These are phyloP conservation scores for Urechis unicinctus DNA, from an alignment of 2,888 invertebrate species.

Conservation along the genomic window DNA sequence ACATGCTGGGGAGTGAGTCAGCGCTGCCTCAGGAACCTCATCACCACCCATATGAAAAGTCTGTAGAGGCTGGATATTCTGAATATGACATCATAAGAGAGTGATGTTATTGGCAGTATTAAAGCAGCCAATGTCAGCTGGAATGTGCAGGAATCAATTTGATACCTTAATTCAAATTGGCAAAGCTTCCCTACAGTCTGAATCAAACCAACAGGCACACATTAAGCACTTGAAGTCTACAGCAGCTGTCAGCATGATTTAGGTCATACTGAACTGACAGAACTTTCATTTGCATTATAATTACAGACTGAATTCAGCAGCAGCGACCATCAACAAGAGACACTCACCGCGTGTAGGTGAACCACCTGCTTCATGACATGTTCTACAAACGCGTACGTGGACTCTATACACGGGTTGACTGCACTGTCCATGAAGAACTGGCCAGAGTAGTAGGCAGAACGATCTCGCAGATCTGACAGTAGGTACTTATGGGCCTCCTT, in stretches of 20 bases:
- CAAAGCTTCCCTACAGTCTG: background rate
- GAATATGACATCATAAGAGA: too few relatives aligned
- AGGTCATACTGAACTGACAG: too few relatives aligned
- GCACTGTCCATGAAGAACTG: constrained; percentile 40
- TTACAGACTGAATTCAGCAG: too few relatives aligned
- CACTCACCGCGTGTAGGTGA: constrained; percentile 1
- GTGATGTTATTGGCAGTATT: background rate
- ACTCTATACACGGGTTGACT: constrained; percentile 34
- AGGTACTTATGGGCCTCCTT: background rate
- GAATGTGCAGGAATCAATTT: background rate
- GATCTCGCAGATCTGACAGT: constrained; percentile 18
- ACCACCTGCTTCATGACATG: background rate
- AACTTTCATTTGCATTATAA: too few relatives aligned
- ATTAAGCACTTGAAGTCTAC: background rate
- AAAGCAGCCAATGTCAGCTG: background rate
- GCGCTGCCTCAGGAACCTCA: constrained; percentile 35
- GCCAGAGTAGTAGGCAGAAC: constrained; percentile 24
- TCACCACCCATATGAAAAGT: constrained; percentile 43
- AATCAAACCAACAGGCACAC: background rate
- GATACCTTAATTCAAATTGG: background rate
- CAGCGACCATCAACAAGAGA: too few relatives aligned
- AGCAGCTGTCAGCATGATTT: too few relatives aligned
- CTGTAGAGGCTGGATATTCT: constrained; percentile 22
- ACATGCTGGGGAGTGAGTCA: constrained; percentile 36
- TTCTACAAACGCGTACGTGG: background rate